These are phyloP conservation scores for Whitmania pigra DNA, from an alignment of 1,140 invertebrate species.

Conservation along the genomic window DNA sequence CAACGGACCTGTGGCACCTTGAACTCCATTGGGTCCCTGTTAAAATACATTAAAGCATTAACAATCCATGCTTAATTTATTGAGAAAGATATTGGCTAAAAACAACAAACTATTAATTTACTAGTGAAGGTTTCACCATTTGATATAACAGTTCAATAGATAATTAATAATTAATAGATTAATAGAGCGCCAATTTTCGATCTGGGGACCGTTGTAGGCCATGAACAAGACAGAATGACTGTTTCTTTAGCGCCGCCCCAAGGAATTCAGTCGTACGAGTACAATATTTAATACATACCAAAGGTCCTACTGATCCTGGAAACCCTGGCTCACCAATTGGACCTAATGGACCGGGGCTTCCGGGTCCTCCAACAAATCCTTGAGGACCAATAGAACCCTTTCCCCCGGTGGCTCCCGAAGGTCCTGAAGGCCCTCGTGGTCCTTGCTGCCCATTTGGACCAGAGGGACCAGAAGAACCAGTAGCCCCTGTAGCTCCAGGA, in stretches of 20 bases:
- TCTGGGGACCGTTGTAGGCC: too few species aligned
- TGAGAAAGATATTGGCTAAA: too few species aligned
- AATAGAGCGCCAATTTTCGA: too few species aligned
- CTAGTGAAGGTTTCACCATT: too few species aligned
- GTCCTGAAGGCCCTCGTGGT: constrained; percentile 38
- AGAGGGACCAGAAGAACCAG: not conserved
- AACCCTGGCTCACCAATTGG: constrained; percentile 4
- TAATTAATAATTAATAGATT: too few species aligned
- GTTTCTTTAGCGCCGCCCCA: too few species aligned
- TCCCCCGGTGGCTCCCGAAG: constrained; percentile 29
- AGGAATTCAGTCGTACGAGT: too few species aligned
- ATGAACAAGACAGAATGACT: too few species aligned
- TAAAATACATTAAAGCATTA: not conserved
- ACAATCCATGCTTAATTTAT: too few species aligned
- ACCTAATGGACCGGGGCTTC: constrained; percentile 18
- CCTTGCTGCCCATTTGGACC: constrained; percentile 34
- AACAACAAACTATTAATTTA: too few species aligned
- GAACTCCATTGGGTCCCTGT: constrained; percentile 6
- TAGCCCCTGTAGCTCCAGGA: not conserved
- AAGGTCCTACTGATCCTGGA: not conserved
- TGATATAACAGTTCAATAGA: too few species aligned
- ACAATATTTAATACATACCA: not conserved
- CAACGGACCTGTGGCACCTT: not conserved
- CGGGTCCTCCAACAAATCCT: constrained; percentile 13
- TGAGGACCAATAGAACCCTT: constrained; percentile 33